Percentiles rank a stretch among this genome's conserved stretches.
Evolutionary conservation across 2,888 invertebrate species (phyloP).

Genomic region (Drosophila leonis): DNA sequence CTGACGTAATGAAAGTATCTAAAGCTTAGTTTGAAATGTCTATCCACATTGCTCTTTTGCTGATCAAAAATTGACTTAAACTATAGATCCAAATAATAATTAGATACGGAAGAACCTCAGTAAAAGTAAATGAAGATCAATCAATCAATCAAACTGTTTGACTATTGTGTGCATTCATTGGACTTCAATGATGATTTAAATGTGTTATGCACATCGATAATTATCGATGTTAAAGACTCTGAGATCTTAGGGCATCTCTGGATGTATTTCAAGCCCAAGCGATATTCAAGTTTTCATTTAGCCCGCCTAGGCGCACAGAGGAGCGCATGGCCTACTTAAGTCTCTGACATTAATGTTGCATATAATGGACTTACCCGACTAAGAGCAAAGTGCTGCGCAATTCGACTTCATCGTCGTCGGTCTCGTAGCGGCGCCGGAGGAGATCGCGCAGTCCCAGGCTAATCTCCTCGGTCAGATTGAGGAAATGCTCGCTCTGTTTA

Average conservation of each 20-base stretch:
- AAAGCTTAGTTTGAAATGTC: not conserved
- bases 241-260: not conserved
- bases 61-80: not conserved
- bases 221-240: not conserved
- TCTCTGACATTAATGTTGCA: not conserved
- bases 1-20: not conserved
- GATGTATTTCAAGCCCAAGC: not conserved
- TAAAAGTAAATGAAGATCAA: not conserved
- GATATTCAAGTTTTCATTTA: not conserved
- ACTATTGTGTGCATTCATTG: not conserved
- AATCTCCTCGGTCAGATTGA: slow-evolving; percentile 63
- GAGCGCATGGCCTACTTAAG: not conserved
- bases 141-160: not conserved
- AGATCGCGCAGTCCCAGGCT: slow-evolving; percentile 58
- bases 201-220: not conserved
- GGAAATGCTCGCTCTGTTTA: slow-evolving; percentile 52
- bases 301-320: not conserved
- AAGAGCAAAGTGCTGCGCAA: slow-evolving; percentile 65
- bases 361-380: slow-evolving; percentile 74
- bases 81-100: too few relatives aligned
- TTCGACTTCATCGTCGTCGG: slow-evolving; percentile 60
- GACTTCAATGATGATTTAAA: not conserved
- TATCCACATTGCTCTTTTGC: not conserved
- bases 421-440: slow-evolving; percentile 53
- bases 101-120: not conserved